Percentiles rank a stretch among this genome's conserved stretches.
These are phyloP conservation scores for Aphrophora alni DNA, from an alignment of 2,888 invertebrate genomes.

Conservation along the genomic window DNA sequence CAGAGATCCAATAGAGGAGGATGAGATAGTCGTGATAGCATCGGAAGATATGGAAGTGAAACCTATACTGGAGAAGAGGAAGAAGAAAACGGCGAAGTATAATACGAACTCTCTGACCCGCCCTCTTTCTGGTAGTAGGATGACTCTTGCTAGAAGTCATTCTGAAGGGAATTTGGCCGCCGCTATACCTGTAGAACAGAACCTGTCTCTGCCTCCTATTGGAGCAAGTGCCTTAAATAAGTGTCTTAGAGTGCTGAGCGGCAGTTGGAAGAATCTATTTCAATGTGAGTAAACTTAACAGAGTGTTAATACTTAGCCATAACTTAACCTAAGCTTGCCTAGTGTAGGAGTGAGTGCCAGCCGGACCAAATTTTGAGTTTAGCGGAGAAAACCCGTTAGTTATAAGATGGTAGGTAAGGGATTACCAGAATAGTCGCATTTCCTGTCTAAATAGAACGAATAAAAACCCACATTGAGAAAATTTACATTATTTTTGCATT, in stretches of 20 bases:
- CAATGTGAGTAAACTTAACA: slow-evolving; percentile 72
- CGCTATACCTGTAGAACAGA: slow-evolving; percentile 40
- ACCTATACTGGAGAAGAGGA: slow-evolving; percentile 22
- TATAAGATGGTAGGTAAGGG: no score
- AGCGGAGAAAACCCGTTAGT: no score
- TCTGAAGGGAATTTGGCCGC: slow-evolving; percentile 71
- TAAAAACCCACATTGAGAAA: no score
- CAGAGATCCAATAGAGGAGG: slow-evolving; percentile 63
- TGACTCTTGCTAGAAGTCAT: slow-evolving; percentile 67
- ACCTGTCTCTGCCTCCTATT: slow-evolving; percentile 57
- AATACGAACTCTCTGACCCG: slow-evolving; percentile 27
- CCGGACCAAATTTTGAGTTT: no score
- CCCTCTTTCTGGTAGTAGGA: slow-evolving; percentile 37
- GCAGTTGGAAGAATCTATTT: slow-evolving; percentile 80
- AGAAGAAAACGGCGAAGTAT: slow-evolving; percentile 17
- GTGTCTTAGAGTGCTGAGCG: slow-evolving; percentile 76
- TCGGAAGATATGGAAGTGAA: slow-evolving; percentile 38
- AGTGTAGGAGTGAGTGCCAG: no score
- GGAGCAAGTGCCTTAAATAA: slow-evolving; percentile 63
- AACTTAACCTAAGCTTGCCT: no score
- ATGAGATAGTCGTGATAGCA: slow-evolving; percentile 43
- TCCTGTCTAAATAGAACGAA: no score
- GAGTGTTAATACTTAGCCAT: no score
- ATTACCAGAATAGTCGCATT: no score
- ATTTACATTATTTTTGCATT: no score